Conservation (phyloP, 2,113 vertebrate species). For the Tinamus guttatus region DNA sequence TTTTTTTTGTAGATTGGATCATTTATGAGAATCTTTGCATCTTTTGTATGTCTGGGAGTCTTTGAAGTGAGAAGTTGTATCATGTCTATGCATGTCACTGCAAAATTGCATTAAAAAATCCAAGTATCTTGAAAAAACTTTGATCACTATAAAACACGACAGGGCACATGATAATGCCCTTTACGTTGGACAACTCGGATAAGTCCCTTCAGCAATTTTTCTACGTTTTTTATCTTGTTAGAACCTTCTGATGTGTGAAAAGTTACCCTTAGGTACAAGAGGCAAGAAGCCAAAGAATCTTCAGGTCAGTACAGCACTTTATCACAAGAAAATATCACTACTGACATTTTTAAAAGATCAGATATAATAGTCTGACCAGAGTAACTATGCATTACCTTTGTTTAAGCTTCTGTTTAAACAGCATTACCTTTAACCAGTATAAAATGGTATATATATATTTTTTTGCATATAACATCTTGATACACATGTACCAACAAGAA, state of each 20-base stretch:
- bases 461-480: not conserved
- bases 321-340: conserved; percentile 30
- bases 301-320: conserved; percentile 16
- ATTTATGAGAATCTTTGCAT: not conserved
- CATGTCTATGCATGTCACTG: not conserved
- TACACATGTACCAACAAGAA: not conserved
- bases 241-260: conserved; percentile 25
- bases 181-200: not conserved
- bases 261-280: conserved; percentile 25
- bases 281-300: not conserved
- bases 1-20: not conserved
- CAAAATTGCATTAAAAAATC: not conserved
- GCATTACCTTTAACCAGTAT: not conserved
- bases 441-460: not conserved
- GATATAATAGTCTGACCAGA: not conserved
- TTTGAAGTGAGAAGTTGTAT: not conserved
- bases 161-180: not conserved
- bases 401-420: not conserved
- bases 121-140: not conserved
- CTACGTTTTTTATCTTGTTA: not conserved
- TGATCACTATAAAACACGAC: not conserved
- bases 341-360: conserved; percentile 49
- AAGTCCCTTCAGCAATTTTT: not conserved
- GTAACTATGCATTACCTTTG: not conserved
- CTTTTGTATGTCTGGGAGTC: not conserved